Evolutionary conservation across 1,140 invertebrate species (phyloP), one percentile per base, ranked within the genome.

Genomic region (Saxidomus purpurata): DNA sequence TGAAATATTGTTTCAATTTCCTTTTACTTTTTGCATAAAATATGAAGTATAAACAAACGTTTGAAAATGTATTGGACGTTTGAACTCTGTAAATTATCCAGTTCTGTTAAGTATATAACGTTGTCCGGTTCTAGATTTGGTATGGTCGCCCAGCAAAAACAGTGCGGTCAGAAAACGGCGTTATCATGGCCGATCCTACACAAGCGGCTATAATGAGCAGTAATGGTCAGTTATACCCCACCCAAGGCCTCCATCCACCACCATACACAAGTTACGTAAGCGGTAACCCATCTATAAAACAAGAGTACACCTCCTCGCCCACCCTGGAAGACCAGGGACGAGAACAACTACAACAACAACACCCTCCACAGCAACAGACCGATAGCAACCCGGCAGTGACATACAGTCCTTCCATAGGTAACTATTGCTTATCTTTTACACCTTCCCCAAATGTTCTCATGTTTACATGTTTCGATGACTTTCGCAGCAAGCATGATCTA

Each of bases 281-380:
- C 11, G 63, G 59, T 25, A 71, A 52, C 8, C 59, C 76, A 36
- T 17, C 86, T 43, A 84, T 89, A 61, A 89, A 89, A 77, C 87
- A 89, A 63, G 87, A 89, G 55, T 89, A 89, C 71, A 59, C 79
- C 40, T 82, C 87, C 15, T 89, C 87, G 6, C 79, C 87, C 17
- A 47, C 79, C 80, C 36, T 83, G 1, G 81, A 83, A 74, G 81
- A 89, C 36, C 69, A 83, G 52, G 52, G 38, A 36, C 28, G 87
- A 31, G 79, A 69, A 63, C 85, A 87, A 43, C 80, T 67, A 34
- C 80, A 59, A 82, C 28, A 38, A 17, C 55, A 55, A 25, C 82
- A 69, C 9, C 59, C 13, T 13, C 34, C 34, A 47, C 82, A 47
- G 43, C 59, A 67, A 71, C 82, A 69, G 52, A 67, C 38, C 13